Percentiles rank a stretch among this genome's conserved stretches.
phyloP scores from a whole-genome alignment of 2,113 vertebrate genomes.

The Garra rufa region DNA sequence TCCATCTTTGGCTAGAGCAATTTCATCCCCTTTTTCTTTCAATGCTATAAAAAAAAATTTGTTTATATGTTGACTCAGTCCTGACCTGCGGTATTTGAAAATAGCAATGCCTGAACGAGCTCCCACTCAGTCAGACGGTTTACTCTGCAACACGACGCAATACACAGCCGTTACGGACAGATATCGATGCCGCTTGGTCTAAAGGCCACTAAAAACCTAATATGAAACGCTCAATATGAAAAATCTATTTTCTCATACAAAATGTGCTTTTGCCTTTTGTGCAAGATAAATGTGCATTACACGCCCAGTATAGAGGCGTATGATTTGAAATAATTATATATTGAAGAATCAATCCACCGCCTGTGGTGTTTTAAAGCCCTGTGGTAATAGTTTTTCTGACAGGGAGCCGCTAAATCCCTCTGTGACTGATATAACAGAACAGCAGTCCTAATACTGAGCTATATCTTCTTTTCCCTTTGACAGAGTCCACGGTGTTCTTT shows the following conservation, averaged over 20 bases:
- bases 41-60: constrained; percentile 39
- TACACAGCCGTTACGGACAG: not conserved
- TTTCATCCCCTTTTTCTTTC: constrained; percentile 62
- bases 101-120: constrained; percentile 14
- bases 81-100: constrained; percentile 53
- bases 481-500: constrained; percentile 94
- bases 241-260: constrained; percentile 26
- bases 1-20: constrained; percentile 59
- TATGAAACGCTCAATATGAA: constrained; percentile 8
- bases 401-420: constrained; percentile 21
- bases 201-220: constrained; percentile 40
- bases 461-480: constrained; percentile 53
- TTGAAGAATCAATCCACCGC: constrained; percentile 27
- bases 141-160: constrained; percentile 7
- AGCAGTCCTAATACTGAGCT: constrained; percentile 35
- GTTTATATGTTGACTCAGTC: constrained; percentile 37
- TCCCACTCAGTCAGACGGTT: constrained; percentile 25
- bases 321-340: constrained; percentile 42
- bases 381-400: constrained; percentile 25
- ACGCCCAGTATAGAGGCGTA: not conserved
- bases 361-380: constrained; percentile 16
- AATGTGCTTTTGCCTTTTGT: constrained; percentile 4
- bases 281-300: constrained; percentile 15
- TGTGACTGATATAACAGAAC: constrained; percentile 36
- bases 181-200: not conserved